Evolutionary conservation across 2,113 vertebrate species (phyloP), one percentile per base, ranked within the genome.

Genomic region (Ctenomys sociabilis): DNA sequence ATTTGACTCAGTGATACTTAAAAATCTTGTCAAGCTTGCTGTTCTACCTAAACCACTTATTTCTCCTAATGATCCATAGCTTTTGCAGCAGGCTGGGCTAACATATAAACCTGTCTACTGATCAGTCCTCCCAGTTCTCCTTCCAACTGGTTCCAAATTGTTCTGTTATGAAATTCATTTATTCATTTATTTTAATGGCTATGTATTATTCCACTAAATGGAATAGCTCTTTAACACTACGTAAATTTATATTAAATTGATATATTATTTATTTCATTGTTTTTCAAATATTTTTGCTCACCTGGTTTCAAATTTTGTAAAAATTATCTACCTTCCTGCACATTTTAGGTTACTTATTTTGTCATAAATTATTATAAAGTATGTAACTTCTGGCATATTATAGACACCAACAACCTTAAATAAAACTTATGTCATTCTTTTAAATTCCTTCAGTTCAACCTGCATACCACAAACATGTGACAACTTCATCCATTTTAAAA

Each of bases 401-500:
- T 89, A 66, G 91, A 94, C 32, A 86, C 52, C 87, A 88, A 73
- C 77, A 95, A 30, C 75, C 78, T 96, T 93, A 87, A 90, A 57
- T 93, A 84, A 93, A 96, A 88, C 26, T 52, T 88, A 91, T 40
- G 59, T 90, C 22, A 78, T 95, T 93, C 45, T 85, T 93, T 85
- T 49, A 84, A 96, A 91, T 95, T 49, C 72, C 73, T 91, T 94
- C 43, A n/a, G 3, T 52, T 61, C 52, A 95, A 66, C 37, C 77
- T 93, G 13, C 43, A 59, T 61, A 93, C 77, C 83, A 85, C 57
- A 84, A 22, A 59, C 72, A 85, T 91, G 84, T 59, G 28, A 88
- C 93, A 82, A 85, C 59, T 88, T n/a, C 43, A 88, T 90, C 45
- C 68, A 57, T 94, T 91, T 61, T 52, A 40, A 97, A 96, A 95